Evolutionary conservation across 2,888 invertebrate species (phyloP).

Genomic region (Leucania comma): DNA sequence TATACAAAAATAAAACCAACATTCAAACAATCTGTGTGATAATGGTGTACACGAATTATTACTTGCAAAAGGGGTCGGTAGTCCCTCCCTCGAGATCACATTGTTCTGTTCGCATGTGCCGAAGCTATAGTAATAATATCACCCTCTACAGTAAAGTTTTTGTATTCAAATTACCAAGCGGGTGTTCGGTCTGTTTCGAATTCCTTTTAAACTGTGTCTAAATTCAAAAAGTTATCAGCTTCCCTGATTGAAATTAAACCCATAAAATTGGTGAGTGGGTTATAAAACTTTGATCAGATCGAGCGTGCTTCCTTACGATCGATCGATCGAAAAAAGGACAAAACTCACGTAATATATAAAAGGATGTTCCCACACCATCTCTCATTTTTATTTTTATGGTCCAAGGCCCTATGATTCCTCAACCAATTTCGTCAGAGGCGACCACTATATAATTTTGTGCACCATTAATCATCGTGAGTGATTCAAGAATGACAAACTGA

Average conservation of each 20-base stretch:
- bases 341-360: conserved; percentile 71
- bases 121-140: conserved; percentile 70
- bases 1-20: conserved; percentile 62
- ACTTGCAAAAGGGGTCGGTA: conserved; percentile 75
- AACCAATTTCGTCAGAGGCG: conserved; percentile 81
- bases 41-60: conserved; percentile 71
- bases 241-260: conserved; percentile 66
- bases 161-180: conserved; percentile 56
- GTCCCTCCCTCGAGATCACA: conserved; percentile 70
- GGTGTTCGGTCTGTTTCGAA: conserved; percentile 47
- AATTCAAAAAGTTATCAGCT: conserved; percentile 57
- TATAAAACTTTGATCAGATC: conserved; percentile 76
- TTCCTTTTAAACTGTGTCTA: conserved; percentile 56
- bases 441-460: conserved; percentile 85
- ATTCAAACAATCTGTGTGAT: conserved; percentile 65
- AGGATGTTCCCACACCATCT: conserved; percentile 85
- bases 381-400: conserved; percentile 76
- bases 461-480: conserved; percentile 83
- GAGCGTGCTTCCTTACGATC: conserved; percentile 75
- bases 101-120: conserved; percentile 75
- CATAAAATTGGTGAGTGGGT: conserved; percentile 74
- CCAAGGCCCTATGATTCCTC: conserved; percentile 73
- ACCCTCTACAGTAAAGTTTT: conserved; percentile 62
- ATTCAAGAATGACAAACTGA: conserved; percentile 83
- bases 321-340: conserved; percentile 70